Conservation (phyloP, 37 sponge, comb jelly and placozoan genomes). For the Chondrilla cf. caribensis region DNA sequence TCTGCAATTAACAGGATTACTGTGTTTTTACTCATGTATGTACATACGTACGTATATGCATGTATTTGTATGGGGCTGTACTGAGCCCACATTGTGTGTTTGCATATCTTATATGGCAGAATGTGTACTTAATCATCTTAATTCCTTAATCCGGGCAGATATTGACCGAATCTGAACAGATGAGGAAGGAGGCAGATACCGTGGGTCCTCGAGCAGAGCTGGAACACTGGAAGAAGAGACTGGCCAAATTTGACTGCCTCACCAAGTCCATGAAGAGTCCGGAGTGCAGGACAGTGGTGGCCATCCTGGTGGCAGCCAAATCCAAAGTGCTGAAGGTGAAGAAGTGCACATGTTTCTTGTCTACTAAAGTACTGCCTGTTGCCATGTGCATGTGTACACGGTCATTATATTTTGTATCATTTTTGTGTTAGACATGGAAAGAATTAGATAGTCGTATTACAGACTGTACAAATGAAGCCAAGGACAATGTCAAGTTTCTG, state of each 20-base stretch:
- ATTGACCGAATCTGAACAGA: slow-evolving; percentile 93
- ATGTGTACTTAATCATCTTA: too few relatives aligned
- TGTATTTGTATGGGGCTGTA: too few relatives aligned
- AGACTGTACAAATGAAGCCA: slow-evolving; percentile 94
- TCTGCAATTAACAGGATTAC: too few relatives aligned
- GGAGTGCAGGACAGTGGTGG: slow-evolving; percentile 84
- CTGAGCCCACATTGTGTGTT: too few relatives aligned
- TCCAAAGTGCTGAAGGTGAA: slow-evolving; percentile 84
- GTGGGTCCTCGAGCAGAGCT: slow-evolving; percentile 94
- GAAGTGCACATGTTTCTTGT: neutral
- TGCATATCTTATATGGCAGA: too few relatives aligned
- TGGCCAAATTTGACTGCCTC: slow-evolving; percentile 97
- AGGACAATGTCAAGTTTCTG: slow-evolving; percentile 99
- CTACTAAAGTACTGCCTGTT: too few relatives aligned
- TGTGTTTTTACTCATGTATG: too few relatives aligned
- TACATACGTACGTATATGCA: neutral
- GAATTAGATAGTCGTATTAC: slow-evolving; percentile 92
- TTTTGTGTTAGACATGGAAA: slow-evolving; percentile 72
- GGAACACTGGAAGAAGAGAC: slow-evolving; percentile 98
- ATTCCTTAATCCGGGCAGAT: slow-evolving; percentile 24
- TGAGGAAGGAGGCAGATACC: slow-evolving; percentile 94
- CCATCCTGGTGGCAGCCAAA: slow-evolving; percentile 89
- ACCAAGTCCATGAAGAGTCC: slow-evolving; percentile 75
- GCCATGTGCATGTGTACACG: neutral
- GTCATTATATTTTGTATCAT: neutral